A percentile compares a stretch with the other conserved stretches of the same genome.
Conservation (phyloP, 2,113 vertebrate species). For the Erinaceus europaeus region DNA sequence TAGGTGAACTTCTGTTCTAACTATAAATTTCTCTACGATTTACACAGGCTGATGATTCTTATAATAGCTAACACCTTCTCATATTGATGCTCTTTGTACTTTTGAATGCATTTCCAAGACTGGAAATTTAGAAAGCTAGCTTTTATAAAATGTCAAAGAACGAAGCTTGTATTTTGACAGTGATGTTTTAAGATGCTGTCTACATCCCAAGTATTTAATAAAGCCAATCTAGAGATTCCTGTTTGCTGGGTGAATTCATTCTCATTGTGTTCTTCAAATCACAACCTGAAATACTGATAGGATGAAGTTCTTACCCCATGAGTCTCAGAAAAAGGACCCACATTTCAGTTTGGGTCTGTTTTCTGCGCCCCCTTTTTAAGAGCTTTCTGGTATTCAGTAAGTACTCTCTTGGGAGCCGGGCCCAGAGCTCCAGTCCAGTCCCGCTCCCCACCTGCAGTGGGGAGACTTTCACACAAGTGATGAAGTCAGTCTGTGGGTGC, state of each 20-base stretch:
- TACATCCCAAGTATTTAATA: background rate
- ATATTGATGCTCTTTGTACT: background rate
- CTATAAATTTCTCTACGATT: conserved; percentile 12
- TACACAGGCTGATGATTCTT: background rate
- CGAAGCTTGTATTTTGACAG: conserved; percentile 14
- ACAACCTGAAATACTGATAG: conserved; percentile 6
- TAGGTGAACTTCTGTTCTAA: background rate
- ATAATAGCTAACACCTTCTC: background rate
- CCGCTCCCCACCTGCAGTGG: too few relatives aligned
- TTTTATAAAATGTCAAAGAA: conserved; percentile 45
- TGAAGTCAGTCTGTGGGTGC: too few relatives aligned
- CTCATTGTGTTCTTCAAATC: background rate
- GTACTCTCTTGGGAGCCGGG: background rate
- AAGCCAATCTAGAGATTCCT: background rate
- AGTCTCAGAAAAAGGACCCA: background rate
- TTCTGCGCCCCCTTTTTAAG: background rate
- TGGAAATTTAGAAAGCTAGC: conserved; percentile 35
- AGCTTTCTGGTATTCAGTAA: background rate
- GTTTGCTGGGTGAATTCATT: background rate
- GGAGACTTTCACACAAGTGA: too few relatives aligned
- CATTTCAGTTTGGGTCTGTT: background rate
- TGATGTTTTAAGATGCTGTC: conserved; percentile 30
- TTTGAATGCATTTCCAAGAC: conserved; percentile 9
- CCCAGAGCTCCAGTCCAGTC: too few relatives aligned
- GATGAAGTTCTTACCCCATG: background rate